Evolutionary conservation across 2,888 invertebrate genomes (phyloP).

Genomic region (Acleris literana): DNA sequence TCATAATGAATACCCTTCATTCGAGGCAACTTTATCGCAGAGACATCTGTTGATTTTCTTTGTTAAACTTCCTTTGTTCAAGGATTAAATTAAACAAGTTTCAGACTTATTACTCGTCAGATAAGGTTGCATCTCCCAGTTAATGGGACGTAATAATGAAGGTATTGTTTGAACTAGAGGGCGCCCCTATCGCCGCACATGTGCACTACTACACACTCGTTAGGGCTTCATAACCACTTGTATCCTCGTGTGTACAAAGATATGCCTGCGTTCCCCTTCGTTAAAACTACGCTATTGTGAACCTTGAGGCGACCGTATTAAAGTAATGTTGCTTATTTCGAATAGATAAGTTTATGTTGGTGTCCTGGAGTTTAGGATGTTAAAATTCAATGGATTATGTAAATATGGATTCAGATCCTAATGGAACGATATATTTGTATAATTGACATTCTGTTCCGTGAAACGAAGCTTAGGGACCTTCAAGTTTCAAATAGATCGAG

Average conservation of each 20-base stretch:
- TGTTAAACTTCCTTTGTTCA: slow-evolving; percentile 38
- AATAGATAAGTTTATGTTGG: slow-evolving; percentile 9
- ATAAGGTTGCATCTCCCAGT: slow-evolving; percentile 35
- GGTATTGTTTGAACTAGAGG: slow-evolving; percentile 43
- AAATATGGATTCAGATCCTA: slow-evolving; percentile 35
- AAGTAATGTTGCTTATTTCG: slow-evolving; percentile 1
- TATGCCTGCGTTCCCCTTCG: slow-evolving; percentile 10
- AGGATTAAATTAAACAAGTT: slow-evolving; percentile 31
- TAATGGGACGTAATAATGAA: slow-evolving; percentile 37
- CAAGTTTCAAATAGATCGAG: slow-evolving; percentile 10
- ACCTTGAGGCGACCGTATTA: slow-evolving; percentile 8
- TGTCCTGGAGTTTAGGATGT: slow-evolving; percentile 32
- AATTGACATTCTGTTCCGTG: slow-evolving; percentile 34
- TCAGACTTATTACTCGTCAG: slow-evolving; percentile 33
- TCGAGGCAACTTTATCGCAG: slow-evolving; percentile 38
- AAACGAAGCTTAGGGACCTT: slow-evolving; percentile 30
- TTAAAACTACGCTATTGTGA: slow-evolving; percentile 9
- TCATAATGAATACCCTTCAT: slow-evolving; percentile 40
- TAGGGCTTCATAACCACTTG: slow-evolving; percentile 45
- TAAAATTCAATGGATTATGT: slow-evolving; percentile 38
- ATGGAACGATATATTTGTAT: slow-evolving; percentile 37
- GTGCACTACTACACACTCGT: slow-evolving; percentile 42
- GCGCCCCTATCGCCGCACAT: slow-evolving; percentile 42
- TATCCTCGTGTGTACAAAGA: slow-evolving; percentile 40
- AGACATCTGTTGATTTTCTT: slow-evolving; percentile 42